These are phyloP conservation scores for Pristiophorus japonicus DNA, from an alignment of 2,113 vertebrate genomes.

Conservation along the genomic window DNA sequence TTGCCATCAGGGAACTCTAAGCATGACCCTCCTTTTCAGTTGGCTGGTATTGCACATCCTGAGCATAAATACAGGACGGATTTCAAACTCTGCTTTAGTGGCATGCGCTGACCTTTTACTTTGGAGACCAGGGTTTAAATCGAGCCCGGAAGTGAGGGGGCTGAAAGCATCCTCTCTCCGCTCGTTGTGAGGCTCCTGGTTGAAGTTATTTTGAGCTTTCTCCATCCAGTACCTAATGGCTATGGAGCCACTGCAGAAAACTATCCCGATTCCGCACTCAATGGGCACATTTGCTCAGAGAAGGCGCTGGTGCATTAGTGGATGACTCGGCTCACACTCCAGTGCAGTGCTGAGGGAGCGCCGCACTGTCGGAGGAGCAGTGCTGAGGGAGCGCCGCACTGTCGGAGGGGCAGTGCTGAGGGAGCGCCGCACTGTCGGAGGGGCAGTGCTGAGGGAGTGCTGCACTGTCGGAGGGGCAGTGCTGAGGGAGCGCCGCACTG, in stretches of 20 bases:
- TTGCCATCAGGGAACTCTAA: not conserved
- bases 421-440: too few relatives aligned
- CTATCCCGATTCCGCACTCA: not conserved
- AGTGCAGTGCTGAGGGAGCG: too few relatives aligned
- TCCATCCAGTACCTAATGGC: not conserved
- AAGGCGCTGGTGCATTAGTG: not conserved
- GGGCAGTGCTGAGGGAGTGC: too few relatives aligned
- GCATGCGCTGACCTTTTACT: not conserved
- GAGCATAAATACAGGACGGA: too few relatives aligned
- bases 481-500: too few relatives aligned
- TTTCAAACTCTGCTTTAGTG: not conserved
- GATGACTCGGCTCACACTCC: too few relatives aligned
- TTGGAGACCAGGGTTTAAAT: too few relatives aligned
- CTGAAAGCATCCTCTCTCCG: not conserved
- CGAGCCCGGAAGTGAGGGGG: not conserved
- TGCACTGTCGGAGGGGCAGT: too few relatives aligned
- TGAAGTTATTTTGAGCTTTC: not conserved
- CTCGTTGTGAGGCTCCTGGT: too few relatives aligned
- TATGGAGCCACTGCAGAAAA: not conserved
- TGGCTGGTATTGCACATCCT: not conserved
- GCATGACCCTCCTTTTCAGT: not conserved
- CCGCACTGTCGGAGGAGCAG: too few relatives aligned
- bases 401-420: too few relatives aligned
- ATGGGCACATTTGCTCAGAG: not conserved
- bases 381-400: too few relatives aligned